Conservation (phyloP, 1,140 invertebrate species). For the Rhopalosiphum maidis region DNA sequence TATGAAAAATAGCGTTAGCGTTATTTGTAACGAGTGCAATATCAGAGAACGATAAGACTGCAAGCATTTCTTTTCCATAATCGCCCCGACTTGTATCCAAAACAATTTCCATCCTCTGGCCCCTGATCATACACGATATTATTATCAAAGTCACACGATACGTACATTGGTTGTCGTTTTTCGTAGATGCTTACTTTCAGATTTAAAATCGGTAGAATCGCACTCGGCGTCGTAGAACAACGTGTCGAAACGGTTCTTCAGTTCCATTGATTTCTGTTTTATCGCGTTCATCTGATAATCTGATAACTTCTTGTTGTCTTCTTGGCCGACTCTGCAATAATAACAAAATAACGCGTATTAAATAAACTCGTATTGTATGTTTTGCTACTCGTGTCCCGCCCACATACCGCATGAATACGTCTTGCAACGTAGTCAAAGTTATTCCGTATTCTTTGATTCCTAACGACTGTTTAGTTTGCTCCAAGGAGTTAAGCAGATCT, state of each 20-base stretch:
- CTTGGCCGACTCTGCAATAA: constrained; percentile 31
- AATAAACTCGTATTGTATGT: not conserved
- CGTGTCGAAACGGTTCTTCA: constrained; percentile 34
- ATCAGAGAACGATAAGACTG: constrained; percentile 68
- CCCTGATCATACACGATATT: not conserved
- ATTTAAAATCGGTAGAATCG: not conserved
- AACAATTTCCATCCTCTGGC: constrained; percentile 51
- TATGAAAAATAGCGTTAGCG: constrained; percentile 70
- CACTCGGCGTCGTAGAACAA: constrained; percentile 29
- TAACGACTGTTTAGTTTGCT: constrained; percentile 46
- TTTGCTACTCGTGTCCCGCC: too few species aligned
- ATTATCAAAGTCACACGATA: not conserved
- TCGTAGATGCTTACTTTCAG: not conserved
- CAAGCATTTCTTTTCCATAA: constrained; percentile 70
- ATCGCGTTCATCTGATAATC: constrained; percentile 44
- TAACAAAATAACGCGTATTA: not conserved
- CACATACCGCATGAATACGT: constrained; percentile 59
- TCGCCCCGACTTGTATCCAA: constrained; percentile 67
- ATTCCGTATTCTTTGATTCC: constrained; percentile 59
- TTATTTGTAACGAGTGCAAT: constrained; percentile 67
- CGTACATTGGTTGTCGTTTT: not conserved
- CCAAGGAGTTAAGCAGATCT: constrained; percentile 53
- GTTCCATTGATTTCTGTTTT: constrained; percentile 33
- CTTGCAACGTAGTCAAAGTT: constrained; percentile 58
- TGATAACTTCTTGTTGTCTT: constrained; percentile 41